Evolutionary conservation across 2,888 invertebrate species (phyloP).

Genomic region (Caenorhabditis doughertyi): DNA sequence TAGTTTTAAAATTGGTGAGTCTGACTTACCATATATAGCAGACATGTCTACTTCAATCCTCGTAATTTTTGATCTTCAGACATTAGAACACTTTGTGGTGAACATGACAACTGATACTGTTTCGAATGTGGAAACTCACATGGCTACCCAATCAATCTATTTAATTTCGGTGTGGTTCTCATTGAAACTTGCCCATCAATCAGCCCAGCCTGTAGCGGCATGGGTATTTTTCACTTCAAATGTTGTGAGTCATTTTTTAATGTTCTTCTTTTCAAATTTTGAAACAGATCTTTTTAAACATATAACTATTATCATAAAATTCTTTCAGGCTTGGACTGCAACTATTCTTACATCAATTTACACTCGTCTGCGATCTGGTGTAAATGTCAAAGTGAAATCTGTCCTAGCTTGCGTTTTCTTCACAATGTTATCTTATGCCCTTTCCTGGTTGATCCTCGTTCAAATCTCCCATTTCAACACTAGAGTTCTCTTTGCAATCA

Average conservation of each 20-base stretch:
- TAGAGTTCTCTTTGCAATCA: conserved; percentile 30
- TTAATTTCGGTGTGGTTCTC: conserved; percentile 43
- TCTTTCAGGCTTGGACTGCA: conserved; percentile 48
- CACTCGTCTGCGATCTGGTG: conserved; percentile 15
- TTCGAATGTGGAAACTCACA: conserved; percentile 43
- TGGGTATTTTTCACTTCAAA: conserved; percentile 68
- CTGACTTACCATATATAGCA: background rate
- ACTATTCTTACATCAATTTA: conserved; percentile 36
- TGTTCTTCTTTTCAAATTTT: background rate
- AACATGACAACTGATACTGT: conserved; percentile 9
- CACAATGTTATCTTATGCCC: conserved; percentile 10
- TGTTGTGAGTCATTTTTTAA: conserved; percentile 47
- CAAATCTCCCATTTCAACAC: conserved; percentile 43
- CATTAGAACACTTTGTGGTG: conserved; percentile 7
- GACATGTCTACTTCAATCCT: too few species aligned
- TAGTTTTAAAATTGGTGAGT: conserved; percentile 19
- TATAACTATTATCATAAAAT: too few species aligned
- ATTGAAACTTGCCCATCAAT: conserved; percentile 44
- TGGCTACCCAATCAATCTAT: conserved; percentile 37
- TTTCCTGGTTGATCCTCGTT: conserved; percentile 41
- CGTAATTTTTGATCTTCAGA: too few species aligned
- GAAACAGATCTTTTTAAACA: background rate
- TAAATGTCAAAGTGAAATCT: background rate
- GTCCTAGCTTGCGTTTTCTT: conserved; percentile 17
- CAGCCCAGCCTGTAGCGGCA: conserved; percentile 60